Conservation (phyloP, 64 coral and sea anemone species). For the Anthopleura sola region DNA sequence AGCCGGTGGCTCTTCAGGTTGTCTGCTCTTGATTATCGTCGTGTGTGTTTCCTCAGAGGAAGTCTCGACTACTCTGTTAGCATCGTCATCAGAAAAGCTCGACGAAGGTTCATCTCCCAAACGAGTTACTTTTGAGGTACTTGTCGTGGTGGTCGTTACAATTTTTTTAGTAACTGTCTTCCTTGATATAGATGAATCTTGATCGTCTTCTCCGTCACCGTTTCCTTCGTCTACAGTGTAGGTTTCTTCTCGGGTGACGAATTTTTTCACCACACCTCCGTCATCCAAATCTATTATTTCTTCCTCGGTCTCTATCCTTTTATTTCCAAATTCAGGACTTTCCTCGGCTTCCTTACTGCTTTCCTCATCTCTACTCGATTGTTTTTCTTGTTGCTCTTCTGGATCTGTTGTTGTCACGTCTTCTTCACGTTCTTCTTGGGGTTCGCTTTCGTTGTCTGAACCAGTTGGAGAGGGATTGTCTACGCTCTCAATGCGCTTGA, state of each 20-base stretch:
- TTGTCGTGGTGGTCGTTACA: constrained; percentile 3
- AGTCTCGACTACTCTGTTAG: not conserved
- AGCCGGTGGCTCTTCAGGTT: not conserved
- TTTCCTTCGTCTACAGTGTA: not conserved
- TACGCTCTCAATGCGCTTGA: not conserved
- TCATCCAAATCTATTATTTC: constrained; percentile 4
- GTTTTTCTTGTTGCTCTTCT: not conserved
- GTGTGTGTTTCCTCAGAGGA: not conserved
- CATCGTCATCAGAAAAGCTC: not conserved
- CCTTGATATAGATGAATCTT: not conserved
- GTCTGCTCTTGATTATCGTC: constrained; percentile 12
- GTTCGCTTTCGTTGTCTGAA: constrained; percentile 7
- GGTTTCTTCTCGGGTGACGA: constrained; percentile 8
- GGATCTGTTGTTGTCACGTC: not conserved
- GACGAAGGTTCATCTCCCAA: not conserved
- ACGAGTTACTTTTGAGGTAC: not conserved
- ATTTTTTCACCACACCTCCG: not conserved
- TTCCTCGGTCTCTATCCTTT: not conserved
- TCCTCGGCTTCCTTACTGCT: not conserved
- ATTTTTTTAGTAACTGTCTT: not conserved
- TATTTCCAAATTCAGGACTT: not conserved
- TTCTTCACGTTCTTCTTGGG: not conserved
- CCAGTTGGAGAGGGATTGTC: not conserved
- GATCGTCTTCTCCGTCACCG: not conserved
- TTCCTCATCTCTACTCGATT: not conserved